Percentiles rank a stretch among this genome's conserved stretches.
phyloP scores from a whole-genome alignment of 1,140 invertebrate species.

The Araneus ventricosus region DNA sequence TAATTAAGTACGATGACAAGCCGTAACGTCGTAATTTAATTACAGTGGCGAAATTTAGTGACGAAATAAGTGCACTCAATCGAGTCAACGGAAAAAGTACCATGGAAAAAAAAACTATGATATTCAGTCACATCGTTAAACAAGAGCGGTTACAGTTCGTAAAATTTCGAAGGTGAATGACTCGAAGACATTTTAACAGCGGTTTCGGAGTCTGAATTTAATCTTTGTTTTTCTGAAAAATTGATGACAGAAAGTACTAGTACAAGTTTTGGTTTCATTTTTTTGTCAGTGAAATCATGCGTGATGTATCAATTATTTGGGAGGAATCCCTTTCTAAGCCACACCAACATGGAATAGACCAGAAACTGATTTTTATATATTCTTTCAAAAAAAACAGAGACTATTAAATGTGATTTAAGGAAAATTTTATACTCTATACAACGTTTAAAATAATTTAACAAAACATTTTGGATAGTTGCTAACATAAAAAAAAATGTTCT shows the following conservation, averaged over 20 bases:
- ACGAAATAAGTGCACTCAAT: not conserved
- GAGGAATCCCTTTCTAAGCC: no score
- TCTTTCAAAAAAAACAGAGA: no score
- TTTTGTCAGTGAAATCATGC: no score
- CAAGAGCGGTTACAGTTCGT: not conserved
- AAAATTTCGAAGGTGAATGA: slow-evolving; percentile 1
- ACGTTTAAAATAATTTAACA: no score
- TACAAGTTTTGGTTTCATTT: no score
- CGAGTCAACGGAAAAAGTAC: not conserved
- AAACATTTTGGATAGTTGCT: no score
- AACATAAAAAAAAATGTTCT: no score
- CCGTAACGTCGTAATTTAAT: not conserved
- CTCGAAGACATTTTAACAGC: not conserved
- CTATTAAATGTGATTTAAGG: no score
- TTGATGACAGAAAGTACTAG: not conserved
- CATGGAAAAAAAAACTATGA: not conserved
- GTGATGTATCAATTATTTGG: no score
- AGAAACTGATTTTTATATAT: no score
- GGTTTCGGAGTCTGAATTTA: not conserved
- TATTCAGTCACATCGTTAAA: not conserved
- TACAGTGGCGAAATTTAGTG: not conserved
- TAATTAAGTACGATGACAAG: not conserved
- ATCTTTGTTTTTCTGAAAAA: not conserved
- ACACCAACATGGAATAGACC: no score
- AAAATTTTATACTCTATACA: no score